Base-by-base conservation (phyloP, 37 sponge, comb jelly and placozoan species). In the Axinella damicornis region DNA sequence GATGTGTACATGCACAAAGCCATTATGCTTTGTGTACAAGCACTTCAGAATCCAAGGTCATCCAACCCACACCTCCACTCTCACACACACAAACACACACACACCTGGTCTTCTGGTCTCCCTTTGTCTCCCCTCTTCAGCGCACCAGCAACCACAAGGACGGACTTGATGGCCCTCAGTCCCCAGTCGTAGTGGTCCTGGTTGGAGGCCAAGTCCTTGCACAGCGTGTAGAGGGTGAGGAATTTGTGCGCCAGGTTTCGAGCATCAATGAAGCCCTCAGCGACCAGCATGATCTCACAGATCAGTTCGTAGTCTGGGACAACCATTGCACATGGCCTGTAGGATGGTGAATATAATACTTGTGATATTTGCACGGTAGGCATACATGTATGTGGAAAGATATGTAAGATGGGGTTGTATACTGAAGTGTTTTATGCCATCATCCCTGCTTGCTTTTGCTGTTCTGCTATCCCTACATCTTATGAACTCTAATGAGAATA, bases 151-250 rank as follows among this genome's bases (percentile, higher is more conserved):
- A 98, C 99, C 57, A 98, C 99, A 77, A 98, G 87, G 15, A 98
- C 99, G n/a, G 97, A 96, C 89, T 98, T 98, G 85, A 98, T 98
- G 60, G 99, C 99, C 33, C 99, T 73, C 65, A 98, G 74, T 2
- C 99, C 99, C 99, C 99, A 98, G 82, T 98, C 99, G 79, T 98
- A 98, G 83, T 98, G 99, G 69, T 92, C 95, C 89, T 96, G 96
- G 64, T 96, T 96, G 20, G 96, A 96, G 17, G 92, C 79, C 66
- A 96, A 82, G 33, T 96, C 96, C 54, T 71, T 90, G 72, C 99
- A 98, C 56, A 98, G 95, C 2, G 91, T 92, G 90, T 98, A 98
- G 57, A 98, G 91, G 53, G 99, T 98, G 53, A 98, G 85, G 83
- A 98, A 98, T 88, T 98, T 98, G 31, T 95, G 74, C n/a, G 99